These are phyloP conservation scores for Sepioteuthis lessoniana DNA, from an alignment of 2,888 invertebrate genomes.

Conservation along the genomic window DNA sequence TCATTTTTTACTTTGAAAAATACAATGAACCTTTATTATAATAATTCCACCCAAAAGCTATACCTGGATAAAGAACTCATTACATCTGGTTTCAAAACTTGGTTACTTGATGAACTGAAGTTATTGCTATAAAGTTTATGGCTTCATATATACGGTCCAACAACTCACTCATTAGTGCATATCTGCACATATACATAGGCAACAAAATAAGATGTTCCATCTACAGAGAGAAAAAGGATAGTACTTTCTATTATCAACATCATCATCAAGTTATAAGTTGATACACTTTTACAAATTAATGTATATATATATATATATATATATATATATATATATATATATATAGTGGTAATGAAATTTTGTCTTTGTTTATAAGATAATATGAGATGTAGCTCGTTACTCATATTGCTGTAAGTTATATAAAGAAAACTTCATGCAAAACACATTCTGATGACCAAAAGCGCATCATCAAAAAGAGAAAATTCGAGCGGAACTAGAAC, in stretches of 20 bases:
- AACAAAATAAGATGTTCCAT: neutral
- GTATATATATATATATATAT: neutral
- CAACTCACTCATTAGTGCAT: neutral
- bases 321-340: too few species aligned
- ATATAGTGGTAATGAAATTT: neutral
- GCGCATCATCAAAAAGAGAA: constrained; percentile 18
- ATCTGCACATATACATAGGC: neutral
- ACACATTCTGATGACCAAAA: neutral
- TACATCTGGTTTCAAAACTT: neutral
- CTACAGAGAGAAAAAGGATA: neutral
- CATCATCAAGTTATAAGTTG: neutral
- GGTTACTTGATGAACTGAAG: neutral
- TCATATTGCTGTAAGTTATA: neutral
- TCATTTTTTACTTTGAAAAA: too few species aligned
- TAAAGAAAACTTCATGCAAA: constrained; percentile 18
- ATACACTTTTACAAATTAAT: neutral
- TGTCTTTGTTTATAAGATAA: neutral
- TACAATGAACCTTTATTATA: neutral
- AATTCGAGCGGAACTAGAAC: neutral
- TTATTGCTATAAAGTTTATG: neutral
- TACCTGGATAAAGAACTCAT: neutral
- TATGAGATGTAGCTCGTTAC: neutral
- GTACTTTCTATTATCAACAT: neutral
- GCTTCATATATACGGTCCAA: neutral
- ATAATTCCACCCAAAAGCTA: neutral